Conservation (phyloP, 2,113 vertebrate genomes). For the Lepus timidus region DNA sequence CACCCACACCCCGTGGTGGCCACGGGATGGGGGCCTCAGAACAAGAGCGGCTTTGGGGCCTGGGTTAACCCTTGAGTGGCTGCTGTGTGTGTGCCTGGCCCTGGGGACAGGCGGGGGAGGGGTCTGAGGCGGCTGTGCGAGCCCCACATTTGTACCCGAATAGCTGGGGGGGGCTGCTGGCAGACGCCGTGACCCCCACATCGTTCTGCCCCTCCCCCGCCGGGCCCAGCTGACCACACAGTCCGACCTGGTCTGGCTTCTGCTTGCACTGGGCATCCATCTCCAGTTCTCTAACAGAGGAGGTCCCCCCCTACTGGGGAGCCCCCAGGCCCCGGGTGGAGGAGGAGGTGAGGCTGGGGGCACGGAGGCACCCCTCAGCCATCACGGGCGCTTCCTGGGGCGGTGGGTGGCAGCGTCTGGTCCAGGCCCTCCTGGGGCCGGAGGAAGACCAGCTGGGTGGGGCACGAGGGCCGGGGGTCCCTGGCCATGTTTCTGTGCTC, state of each 20-base stretch:
- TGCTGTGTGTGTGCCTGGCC: not conserved
- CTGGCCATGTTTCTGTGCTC: not conserved
- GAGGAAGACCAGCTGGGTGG: not conserved
- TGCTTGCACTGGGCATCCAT: not conserved
- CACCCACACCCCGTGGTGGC: conserved; percentile 74
- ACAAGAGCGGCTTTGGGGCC: conserved; percentile 35
- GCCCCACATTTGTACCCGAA: not conserved
- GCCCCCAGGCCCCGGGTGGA: not conserved
- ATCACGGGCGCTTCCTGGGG: not conserved
- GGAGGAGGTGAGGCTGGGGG: not conserved
- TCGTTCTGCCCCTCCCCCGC: no score
- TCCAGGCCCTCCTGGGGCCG: no score
- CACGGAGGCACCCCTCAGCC: not conserved
- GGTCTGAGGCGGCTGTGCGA: not conserved
- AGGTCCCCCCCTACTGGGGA: fast-evolving
- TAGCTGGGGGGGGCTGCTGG: no score
- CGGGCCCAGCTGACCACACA: not conserved
- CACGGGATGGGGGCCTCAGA: conserved; percentile 57
- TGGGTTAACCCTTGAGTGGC: conserved; percentile 64
- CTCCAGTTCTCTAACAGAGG: not conserved
- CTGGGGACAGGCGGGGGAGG: not conserved
- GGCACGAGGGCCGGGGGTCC: not conserved
- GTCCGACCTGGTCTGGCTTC: not conserved
- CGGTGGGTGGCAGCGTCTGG: no score
- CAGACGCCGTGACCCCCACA: fast-evolving